These are phyloP conservation scores for Etheostoma perlongum DNA, from an alignment of 2,797 vertebrate genomes.

Conservation along the genomic window DNA sequence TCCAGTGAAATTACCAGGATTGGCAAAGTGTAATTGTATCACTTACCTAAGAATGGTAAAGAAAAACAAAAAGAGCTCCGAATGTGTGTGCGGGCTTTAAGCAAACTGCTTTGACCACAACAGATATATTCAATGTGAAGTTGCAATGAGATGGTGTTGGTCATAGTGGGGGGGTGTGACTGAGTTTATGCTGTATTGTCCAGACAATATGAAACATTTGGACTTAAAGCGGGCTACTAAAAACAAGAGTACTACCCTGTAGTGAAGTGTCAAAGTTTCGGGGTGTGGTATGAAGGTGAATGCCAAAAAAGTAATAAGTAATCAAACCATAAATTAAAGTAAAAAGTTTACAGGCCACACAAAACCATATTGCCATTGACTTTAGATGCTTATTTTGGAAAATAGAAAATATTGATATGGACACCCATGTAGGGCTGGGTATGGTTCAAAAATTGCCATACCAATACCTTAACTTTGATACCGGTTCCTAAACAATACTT, in stretches of 20 bases:
- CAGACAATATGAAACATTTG: neutral
- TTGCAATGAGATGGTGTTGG: neutral
- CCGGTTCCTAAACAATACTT: no score
- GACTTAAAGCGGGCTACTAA: neutral
- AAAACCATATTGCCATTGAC: slow-evolving; percentile 3
- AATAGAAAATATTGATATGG: neutral
- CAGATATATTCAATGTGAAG: neutral
- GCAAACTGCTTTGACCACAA: neutral
- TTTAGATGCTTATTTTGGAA: slow-evolving; percentile 21
- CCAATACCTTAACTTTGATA: no score
- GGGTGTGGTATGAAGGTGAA: neutral
- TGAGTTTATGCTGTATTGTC: neutral
- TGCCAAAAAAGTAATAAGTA: neutral
- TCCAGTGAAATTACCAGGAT: neutral
- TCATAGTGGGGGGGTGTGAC: neutral
- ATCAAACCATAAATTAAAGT: neutral
- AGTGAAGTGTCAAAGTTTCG: neutral
- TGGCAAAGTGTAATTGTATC: neutral
- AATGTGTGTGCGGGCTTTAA: neutral
- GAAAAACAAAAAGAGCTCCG: neutral
- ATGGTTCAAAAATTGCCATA: no score
- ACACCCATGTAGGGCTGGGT: neutral
- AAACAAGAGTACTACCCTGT: neutral
- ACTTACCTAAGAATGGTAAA: neutral
- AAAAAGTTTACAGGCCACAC: neutral